Evolutionary conservation across 2,888 invertebrate species (phyloP).

Genomic region (Drosophila anomelani): DNA sequence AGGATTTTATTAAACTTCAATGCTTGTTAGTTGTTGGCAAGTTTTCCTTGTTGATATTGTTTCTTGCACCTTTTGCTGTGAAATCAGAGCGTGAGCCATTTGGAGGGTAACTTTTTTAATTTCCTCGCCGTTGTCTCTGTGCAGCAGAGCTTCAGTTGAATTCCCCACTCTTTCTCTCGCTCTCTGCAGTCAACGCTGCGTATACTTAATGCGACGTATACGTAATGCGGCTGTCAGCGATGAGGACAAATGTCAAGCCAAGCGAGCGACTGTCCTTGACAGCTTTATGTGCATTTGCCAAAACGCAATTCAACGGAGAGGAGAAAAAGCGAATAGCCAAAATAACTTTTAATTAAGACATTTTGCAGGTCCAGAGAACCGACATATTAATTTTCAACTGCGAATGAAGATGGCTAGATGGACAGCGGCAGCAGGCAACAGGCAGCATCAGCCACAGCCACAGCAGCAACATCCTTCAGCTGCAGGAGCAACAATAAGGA

Average conservation of each 20-base stretch:
- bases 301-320: constrained; percentile 32
- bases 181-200: constrained; percentile 42
- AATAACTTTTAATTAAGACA: constrained; percentile 75
- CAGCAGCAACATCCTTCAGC: constrained; percentile 18
- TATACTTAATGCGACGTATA: constrained; percentile 52
- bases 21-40: constrained; percentile 45
- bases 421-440: constrained; percentile 18
- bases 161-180: neutral
- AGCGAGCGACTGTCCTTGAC: constrained; percentile 34
- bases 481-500: constrained; percentile 26
- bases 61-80: constrained; percentile 48
- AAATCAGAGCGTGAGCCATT: constrained; percentile 49
- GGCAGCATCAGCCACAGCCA: neutral
- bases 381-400: constrained; percentile 70
- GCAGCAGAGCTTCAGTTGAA: constrained; percentile 1
- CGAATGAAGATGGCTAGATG: constrained; percentile 58
- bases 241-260: constrained; percentile 45
- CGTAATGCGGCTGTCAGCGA: constrained; percentile 42
- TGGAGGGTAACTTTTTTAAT: constrained; percentile 49
- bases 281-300: constrained; percentile 44
- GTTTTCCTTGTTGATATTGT: constrained; percentile 38
- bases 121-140: constrained; percentile 44
- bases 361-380: constrained; percentile 63
- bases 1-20: constrained; percentile 54
- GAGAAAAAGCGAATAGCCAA: constrained; percentile 45